Base-by-base conservation (phyloP, 37 sponge, comb jelly and placozoan genomes). In the Ianthella basta region DNA sequence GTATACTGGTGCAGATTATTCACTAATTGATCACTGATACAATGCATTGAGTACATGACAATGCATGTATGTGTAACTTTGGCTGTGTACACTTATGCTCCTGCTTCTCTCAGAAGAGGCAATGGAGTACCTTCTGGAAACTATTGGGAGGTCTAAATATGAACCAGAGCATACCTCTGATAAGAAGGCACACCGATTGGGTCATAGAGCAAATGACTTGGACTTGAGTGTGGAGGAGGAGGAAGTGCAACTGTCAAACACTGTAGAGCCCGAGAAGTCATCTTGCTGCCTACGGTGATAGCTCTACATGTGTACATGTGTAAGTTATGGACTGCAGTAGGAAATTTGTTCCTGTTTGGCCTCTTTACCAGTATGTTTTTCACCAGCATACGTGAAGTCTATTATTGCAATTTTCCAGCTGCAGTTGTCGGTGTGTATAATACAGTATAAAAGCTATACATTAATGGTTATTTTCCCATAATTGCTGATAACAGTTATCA, bases 61-160 rank as follows among this genome's bases (percentile, higher is more conserved):
- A 24, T 72, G 59, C 27, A 25, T 54, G 81, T 40, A 32, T 64
- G 29, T 36, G 53, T 36, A 33, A 24, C 27, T 0, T 59, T 8
- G 21, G 30, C 4, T 33, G 29, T 25, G 36, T 34, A 2, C 25
- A 85, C 55, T 64, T 38, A 3, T 55, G 4, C 8, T 55, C 50
- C 16, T 6, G 23, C 4, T 24, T 29, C 55, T 59, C 29, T 56
- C 39, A 91, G 91, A 91, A 10, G 87, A 86, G 50, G 84, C 91
- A 54, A 91, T 91, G 91, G 63, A 35, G 23, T 91, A 74, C 77
- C 80, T 91, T 8, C 40, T 91, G 0, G 59, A 74, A 39, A 82
- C 16, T 4, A 83, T 88, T 19, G 64, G 29, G 24, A 29, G 4
- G 5, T 10, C 29, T 29, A 61, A 61, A 61, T 61, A 27, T 61